These are phyloP conservation scores for Cheilosia vulpina DNA, from an alignment of 2,888 invertebrate species.

Conservation along the genomic window DNA sequence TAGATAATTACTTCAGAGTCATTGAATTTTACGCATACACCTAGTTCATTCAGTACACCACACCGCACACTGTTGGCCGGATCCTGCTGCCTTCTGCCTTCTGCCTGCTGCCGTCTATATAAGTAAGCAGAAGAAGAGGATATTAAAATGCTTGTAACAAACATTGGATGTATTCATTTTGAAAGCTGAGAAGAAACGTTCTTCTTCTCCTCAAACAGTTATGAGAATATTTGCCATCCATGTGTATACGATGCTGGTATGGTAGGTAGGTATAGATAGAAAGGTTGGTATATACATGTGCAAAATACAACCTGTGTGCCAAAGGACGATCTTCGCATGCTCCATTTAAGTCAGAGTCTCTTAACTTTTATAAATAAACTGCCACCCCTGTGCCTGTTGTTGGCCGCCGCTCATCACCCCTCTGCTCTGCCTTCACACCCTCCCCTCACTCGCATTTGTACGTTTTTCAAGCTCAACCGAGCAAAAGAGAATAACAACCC, in stretches of 20 bases:
- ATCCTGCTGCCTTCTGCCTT: background rate
- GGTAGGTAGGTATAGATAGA: background rate
- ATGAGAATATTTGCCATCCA: conserved; percentile 48
- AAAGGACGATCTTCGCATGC: conserved; percentile 72
- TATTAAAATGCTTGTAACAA: conserved; percentile 49
- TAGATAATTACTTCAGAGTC: conserved; percentile 67
- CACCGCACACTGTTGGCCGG: background rate
- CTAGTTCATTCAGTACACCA: conserved; percentile 41
- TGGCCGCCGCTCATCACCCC: background rate
- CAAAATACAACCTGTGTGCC: conserved; percentile 69
- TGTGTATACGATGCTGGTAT: background rate
- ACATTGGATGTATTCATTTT: conserved; percentile 48
- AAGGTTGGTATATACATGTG: background rate
- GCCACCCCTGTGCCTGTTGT: conserved; percentile 24
- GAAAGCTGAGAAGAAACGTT: conserved; percentile 33
- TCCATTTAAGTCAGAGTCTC: conserved; percentile 75
- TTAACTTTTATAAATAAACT: conserved; percentile 74
- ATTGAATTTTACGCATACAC: conserved; percentile 65
- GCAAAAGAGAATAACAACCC: conserved; percentile 69
- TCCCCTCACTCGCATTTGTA: conserved; percentile 1
- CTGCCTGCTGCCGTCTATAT: background rate
- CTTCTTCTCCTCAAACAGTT: conserved; percentile 49
- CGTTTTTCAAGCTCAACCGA: conserved; percentile 27
- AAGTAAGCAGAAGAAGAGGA: conserved; percentile 32
- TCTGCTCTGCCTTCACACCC: background rate